Evolutionary conservation across 2,797 vertebrate species (phyloP).

Genomic region (Eulemur rubriventer): DNA sequence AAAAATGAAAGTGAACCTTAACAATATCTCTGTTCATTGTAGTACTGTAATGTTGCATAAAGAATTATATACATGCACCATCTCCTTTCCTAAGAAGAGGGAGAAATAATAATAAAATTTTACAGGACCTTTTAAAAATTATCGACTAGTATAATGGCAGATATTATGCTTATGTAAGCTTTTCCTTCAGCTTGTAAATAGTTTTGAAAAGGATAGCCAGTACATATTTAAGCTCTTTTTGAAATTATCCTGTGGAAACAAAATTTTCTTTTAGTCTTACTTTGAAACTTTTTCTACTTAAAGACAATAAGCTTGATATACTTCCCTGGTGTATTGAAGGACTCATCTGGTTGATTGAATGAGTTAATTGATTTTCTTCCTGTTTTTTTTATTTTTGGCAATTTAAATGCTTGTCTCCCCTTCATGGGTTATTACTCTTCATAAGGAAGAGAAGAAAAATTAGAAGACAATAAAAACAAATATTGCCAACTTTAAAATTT

Average conservation of each 20-base stretch:
- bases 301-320: background rate
- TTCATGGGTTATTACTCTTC: background rate
- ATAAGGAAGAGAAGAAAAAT: background rate
- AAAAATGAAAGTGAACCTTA: slow-evolving; percentile 17
- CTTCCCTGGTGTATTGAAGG: background rate
- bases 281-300: background rate
- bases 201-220: background rate
- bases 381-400: background rate
- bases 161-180: background rate
- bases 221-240: background rate
- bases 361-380: background rate
- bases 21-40: background rate
- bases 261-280: background rate
- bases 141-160: background rate
- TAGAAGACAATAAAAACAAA: background rate
- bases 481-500: background rate
- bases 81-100: background rate
- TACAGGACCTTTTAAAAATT: background rate
- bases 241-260: background rate
- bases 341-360: background rate
- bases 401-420: background rate
- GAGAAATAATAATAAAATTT: background rate
- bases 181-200: background rate
- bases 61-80: background rate
- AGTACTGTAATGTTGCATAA: slow-evolving; percentile 9